A percentile compares a stretch with the other conserved stretches of the same genome.
Evolutionary conservation across 2,797 vertebrate genomes (phyloP).

Genomic region (Danio choprae): DNA sequence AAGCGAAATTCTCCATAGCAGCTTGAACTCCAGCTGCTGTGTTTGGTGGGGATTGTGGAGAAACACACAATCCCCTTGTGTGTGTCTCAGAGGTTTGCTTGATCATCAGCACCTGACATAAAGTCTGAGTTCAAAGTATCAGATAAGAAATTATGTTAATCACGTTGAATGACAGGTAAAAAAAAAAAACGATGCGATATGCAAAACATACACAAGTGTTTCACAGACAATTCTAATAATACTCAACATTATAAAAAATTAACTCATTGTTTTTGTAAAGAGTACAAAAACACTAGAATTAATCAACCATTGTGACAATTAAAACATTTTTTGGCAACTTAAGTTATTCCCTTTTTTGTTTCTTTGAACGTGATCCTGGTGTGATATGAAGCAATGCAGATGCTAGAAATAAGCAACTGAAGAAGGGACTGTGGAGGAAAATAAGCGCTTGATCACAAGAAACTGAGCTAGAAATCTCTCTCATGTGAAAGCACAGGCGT

Average conservation of each 20-base stretch:
- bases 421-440: background rate
- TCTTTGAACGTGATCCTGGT: constrained; percentile 4
- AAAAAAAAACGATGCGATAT: constrained; percentile 16
- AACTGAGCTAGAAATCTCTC: background rate
- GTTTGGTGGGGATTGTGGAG: constrained; percentile 10
- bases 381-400: background rate
- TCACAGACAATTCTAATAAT: constrained; percentile 19
- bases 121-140: constrained; percentile 22
- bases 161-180: background rate
- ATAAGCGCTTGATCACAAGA: background rate
- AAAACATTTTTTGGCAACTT: constrained; percentile 46
- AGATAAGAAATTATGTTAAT: constrained; percentile 9
- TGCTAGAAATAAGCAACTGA: background rate
- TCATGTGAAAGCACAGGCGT: background rate
- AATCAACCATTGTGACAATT: constrained; percentile 8
- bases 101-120: constrained; percentile 43
- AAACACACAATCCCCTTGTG: background rate
- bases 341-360: constrained; percentile 29
- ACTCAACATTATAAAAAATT: constrained; percentile 6
- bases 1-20: constrained; percentile 21
- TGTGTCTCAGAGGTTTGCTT: constrained; percentile 6
- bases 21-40: background rate
- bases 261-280: background rate
- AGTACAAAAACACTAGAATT: constrained; percentile 34
- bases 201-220: constrained; percentile 35